Evolutionary conservation across 2,888 invertebrate genomes (phyloP).

Genomic region (Volucella inflata): DNA sequence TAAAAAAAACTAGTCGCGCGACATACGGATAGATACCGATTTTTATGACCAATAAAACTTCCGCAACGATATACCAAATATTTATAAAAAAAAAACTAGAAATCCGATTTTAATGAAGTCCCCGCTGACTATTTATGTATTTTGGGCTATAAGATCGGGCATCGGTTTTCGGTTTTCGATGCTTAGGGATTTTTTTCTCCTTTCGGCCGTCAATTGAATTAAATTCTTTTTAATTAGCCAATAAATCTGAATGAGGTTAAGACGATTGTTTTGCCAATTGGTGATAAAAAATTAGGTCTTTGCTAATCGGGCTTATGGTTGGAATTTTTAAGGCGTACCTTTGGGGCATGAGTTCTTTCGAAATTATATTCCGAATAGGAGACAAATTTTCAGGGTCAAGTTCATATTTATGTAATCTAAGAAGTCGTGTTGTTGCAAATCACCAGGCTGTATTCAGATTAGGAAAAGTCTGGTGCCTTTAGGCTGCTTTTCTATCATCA

Average conservation of each 20-base stretch:
- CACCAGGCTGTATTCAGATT: too few relatives aligned
- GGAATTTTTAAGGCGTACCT: too few relatives aligned
- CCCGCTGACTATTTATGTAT: neutral
- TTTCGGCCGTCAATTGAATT: neutral
- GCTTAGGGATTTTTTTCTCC: neutral
- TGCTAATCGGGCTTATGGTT: neutral
- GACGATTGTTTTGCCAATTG: neutral
- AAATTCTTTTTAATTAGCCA: slow-evolving; percentile 1
- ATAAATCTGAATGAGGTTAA: neutral
- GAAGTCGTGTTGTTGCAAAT: too few relatives aligned
- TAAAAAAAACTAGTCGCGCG: slow-evolving; percentile 21
- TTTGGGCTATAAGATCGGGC: slow-evolving; percentile 6
- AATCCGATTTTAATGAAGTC: slow-evolving; percentile 14
- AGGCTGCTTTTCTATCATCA: too few relatives aligned
- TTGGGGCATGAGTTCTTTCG: too few relatives aligned
- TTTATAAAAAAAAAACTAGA: slow-evolving; percentile 1
- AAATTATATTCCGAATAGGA: too few relatives aligned
- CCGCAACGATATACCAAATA: slow-evolving; percentile 17
- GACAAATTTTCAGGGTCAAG: too few relatives aligned
- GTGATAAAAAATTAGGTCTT: neutral
- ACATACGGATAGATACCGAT: slow-evolving; percentile 23
- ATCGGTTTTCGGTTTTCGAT: neutral
- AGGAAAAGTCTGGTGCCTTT: too few relatives aligned
- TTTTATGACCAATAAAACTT: slow-evolving; percentile 36
- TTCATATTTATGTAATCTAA: too few relatives aligned